These are phyloP conservation scores for Caerostris darwini DNA, from an alignment of 1,140 invertebrate genomes.

Conservation along the genomic window DNA sequence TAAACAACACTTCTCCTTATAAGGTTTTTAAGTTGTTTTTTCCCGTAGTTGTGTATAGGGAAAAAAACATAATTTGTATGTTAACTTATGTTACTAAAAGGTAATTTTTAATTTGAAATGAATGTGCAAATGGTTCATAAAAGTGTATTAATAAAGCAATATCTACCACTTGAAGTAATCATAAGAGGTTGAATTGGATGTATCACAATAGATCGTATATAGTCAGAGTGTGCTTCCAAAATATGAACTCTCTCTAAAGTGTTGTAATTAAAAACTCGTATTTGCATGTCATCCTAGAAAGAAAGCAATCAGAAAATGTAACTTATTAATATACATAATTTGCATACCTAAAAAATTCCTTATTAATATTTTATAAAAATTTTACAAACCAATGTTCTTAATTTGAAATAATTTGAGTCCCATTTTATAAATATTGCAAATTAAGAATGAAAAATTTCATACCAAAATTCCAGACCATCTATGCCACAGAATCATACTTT, in stretches of 20 bases:
- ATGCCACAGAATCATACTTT: no score
- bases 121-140: not conserved
- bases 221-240: slow-evolving; percentile 99
- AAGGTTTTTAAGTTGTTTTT: no score
- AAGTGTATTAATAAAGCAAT: slow-evolving; percentile 3
- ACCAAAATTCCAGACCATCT: no score
- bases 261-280: slow-evolving; percentile 99
- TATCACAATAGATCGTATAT: slow-evolving; percentile 96
- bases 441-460: no score
- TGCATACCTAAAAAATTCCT: no score
- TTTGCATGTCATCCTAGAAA: slow-evolving; percentile 85
- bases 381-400: no score
- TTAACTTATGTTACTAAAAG: not conserved
- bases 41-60: no score
- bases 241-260: slow-evolving; percentile 97
- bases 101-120: not conserved
- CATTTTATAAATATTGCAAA: no score
- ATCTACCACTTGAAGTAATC: slow-evolving; percentile 96
- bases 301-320: not conserved
- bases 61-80: not conserved
- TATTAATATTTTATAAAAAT: no score
- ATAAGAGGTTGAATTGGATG: slow-evolving; percentile 99
- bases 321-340: no score
- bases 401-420: no score
- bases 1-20: no score